Conservation (phyloP, 2,113 vertebrate species). For the Cottus gobio region DNA sequence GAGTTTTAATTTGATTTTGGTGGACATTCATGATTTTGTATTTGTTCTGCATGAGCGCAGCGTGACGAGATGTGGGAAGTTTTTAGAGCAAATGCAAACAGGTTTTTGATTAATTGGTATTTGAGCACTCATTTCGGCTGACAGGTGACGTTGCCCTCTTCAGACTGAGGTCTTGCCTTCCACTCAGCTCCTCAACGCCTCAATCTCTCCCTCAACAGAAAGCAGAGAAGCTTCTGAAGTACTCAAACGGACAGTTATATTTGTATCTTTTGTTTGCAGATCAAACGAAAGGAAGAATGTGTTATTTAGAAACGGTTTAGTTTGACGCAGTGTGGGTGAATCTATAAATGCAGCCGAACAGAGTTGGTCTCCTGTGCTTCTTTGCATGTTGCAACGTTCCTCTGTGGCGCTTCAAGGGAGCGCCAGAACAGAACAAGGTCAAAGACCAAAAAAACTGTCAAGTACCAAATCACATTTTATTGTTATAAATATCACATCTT, state of each 20-base stretch:
- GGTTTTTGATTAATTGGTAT: neutral
- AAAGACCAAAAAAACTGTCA: neutral
- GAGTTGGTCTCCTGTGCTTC: constrained; percentile 35
- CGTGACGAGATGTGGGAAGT: neutral
- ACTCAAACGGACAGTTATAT: constrained; percentile 20
- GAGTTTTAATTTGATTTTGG: constrained; percentile 39
- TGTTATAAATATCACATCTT: constrained; percentile 85
- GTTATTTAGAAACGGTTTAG: constrained; percentile 33
- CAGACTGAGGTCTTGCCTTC: constrained; percentile 1
- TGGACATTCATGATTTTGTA: constrained; percentile 26
- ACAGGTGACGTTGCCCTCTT: neutral
- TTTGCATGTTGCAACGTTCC: no score
- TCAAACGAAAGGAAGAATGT: neutral
- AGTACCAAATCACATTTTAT: constrained; percentile 80
- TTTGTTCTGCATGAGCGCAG: constrained; percentile 36
- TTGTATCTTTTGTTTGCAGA: constrained; percentile 19
- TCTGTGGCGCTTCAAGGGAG: neutral
- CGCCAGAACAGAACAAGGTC: neutral
- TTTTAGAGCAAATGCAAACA: neutral
- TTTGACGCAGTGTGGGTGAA: constrained; percentile 20
- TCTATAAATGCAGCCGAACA: constrained; percentile 40
- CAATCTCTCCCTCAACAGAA: neutral
- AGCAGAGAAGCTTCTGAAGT: neutral
- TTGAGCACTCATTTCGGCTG: neutral
- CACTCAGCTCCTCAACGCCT: neutral